These are phyloP conservation scores for Scrobipalpa costella DNA, from an alignment of 2,888 invertebrate genomes.

Conservation along the genomic window DNA sequence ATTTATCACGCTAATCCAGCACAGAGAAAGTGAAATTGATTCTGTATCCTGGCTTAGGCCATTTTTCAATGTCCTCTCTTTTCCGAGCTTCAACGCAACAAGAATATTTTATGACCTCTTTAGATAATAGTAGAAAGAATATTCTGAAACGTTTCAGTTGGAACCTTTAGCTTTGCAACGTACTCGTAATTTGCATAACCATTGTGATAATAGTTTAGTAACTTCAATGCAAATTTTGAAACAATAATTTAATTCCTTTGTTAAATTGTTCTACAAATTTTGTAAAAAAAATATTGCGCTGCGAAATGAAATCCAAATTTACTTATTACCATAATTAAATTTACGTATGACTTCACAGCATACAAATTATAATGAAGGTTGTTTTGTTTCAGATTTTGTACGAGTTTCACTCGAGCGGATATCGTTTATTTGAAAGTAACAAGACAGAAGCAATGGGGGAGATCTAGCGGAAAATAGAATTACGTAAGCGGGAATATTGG, in stretches of 20 bases:
- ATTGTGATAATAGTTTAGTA: neutral
- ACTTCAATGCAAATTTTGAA: neutral
- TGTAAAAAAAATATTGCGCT: neutral
- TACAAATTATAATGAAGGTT: conserved; percentile 18
- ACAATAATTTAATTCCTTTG: neutral
- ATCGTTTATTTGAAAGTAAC: conserved; percentile 18
- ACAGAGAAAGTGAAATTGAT: conserved; percentile 50
- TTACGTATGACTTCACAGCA: conserved; percentile 27
- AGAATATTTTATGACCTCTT: conserved; percentile 41
- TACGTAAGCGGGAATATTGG: conserved; percentile 11
- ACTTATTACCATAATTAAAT: conserved; percentile 22
- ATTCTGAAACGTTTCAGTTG: neutral
- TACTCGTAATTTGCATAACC: neutral
- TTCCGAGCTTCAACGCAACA: conserved; percentile 32
- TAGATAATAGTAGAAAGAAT: neutral
- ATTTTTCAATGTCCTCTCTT: conserved; percentile 37
- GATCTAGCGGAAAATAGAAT: conserved; percentile 23
- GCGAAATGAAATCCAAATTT: conserved; percentile 13
- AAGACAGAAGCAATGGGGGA: conserved; percentile 21
- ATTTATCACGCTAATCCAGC: conserved; percentile 50
- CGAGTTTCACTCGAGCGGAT: conserved; percentile 14
- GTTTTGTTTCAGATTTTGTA: conserved; percentile 29
- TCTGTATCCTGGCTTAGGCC: conserved; percentile 39
- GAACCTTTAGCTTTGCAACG: neutral
- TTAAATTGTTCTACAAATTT: neutral